phyloP scores from a whole-genome alignment of 1,140 invertebrate genomes.

The Coptotermes formosanus region DNA sequence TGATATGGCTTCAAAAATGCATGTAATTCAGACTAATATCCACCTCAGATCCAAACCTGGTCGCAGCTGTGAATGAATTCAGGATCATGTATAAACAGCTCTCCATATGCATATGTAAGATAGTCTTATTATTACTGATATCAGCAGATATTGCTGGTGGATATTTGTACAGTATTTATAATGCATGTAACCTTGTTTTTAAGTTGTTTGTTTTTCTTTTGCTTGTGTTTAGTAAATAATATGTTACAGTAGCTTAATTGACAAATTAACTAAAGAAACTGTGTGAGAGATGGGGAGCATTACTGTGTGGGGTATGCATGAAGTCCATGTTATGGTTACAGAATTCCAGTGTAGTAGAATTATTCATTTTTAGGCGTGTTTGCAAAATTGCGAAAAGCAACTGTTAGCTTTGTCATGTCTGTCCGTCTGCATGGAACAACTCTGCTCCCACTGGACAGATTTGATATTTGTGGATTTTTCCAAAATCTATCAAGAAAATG shows the following conservation, averaged over 20 bases:
- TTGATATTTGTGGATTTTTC: too few species aligned
- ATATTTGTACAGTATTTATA: constrained; percentile 2
- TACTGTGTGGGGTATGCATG: not conserved
- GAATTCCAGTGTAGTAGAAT: not conserved
- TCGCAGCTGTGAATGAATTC: not conserved
- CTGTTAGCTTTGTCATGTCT: too few species aligned
- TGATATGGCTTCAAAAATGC: too few species aligned
- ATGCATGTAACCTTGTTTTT: not conserved
- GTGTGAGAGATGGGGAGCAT: not conserved
- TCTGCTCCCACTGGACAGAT: too few species aligned
- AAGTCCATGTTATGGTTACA: not conserved
- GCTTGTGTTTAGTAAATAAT: not conserved
- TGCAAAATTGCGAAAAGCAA: too few species aligned
- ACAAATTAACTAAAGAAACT: not conserved
- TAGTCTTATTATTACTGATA: not conserved
- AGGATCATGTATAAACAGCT: not conserved
- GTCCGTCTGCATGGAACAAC: too few species aligned
- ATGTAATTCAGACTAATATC: too few species aligned
- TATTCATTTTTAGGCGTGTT: too few species aligned
- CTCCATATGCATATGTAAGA: constrained; percentile 3
- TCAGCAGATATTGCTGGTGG: not conserved
- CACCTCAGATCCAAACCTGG: not conserved
- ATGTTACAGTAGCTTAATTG: not conserved
- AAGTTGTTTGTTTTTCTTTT: not conserved
- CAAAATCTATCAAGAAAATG: too few species aligned